phyloP scores from a whole-genome alignment of 1,140 invertebrate genomes.

The Berghia stephanieae region DNA sequence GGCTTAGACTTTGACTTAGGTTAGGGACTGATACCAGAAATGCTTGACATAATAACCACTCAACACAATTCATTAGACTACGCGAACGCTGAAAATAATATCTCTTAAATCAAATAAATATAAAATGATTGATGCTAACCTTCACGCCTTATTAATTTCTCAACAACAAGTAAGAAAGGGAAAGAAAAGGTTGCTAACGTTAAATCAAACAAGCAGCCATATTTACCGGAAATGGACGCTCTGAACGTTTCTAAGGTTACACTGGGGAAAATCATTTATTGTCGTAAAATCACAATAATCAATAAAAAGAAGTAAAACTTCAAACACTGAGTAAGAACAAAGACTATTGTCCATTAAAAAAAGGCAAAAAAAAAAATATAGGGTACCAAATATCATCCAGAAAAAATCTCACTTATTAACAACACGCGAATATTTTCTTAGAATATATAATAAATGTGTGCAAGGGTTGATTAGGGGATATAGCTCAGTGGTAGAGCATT shows the following conservation, averaged over 20 bases:
- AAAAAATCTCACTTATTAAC: not conserved
- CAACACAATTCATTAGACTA: too few species aligned
- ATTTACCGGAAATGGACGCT: not conserved
- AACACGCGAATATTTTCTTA: not conserved
- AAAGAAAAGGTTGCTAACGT: not conserved
- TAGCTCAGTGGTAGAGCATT: slow-evolving; percentile 94
- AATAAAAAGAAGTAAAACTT: not conserved
- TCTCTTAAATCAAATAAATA: too few species aligned
- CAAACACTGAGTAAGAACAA: not conserved
- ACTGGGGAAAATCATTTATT: not conserved
- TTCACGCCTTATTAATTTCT: too few species aligned
- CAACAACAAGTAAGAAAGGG: not conserved
- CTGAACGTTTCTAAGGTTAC: not conserved
- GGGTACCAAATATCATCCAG: not conserved
- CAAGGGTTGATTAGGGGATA: slow-evolving; percentile 70
- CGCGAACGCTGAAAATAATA: too few species aligned
- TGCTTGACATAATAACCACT: too few species aligned
- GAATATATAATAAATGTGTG: not conserved
- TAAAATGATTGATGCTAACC: too few species aligned
- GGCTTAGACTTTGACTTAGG: too few species aligned
- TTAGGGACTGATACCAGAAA: too few species aligned
- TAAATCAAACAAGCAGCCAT: not conserved
- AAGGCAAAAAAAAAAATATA: too few species aligned
- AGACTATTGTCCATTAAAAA: not conserved
- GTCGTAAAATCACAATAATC: not conserved